Evolutionary conservation across 2,888 invertebrate genomes (phyloP).

Genomic region (Alloscopus bannaensis): DNA sequence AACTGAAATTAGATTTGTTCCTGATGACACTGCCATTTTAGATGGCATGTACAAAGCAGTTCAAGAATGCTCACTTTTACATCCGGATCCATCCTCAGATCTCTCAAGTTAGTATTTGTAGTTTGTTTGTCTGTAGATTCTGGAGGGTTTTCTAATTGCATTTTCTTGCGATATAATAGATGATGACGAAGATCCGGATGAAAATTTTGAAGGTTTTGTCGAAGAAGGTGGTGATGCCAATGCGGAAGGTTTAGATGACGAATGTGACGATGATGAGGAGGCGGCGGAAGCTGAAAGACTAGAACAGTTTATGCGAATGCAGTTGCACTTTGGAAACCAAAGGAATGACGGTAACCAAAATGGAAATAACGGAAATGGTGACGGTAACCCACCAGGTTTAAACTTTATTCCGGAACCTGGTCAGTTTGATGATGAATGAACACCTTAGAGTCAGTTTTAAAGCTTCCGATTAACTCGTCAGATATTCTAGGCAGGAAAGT

Average conservation of each 20-base stretch:
- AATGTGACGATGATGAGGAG: constrained; percentile 40
- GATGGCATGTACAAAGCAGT: constrained; percentile 85
- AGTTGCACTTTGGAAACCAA: constrained; percentile 56
- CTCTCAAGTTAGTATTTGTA: constrained; percentile 75
- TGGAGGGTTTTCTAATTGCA: neutral
- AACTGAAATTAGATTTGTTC: constrained; percentile 85
- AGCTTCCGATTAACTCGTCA: too few species aligned
- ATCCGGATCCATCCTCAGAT: constrained; percentile 85
- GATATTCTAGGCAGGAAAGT: too few species aligned
- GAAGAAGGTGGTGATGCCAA: constrained; percentile 20
- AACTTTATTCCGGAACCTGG: constrained; percentile 54
- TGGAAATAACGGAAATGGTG: constrained; percentile 35
- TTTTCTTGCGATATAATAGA: constrained; percentile 6
- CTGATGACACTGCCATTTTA: constrained; percentile 80
- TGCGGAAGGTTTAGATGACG: constrained; percentile 28
- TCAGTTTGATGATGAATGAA: constrained; percentile 58
- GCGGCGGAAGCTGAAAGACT: constrained; percentile 55
- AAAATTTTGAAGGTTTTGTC: constrained; percentile 51
- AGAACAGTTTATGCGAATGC: constrained; percentile 66
- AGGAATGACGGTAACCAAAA: constrained; percentile 27
- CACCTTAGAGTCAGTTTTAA: too few species aligned
- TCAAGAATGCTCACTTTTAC: constrained; percentile 85
- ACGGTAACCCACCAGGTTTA: constrained; percentile 36
- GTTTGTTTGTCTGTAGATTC: constrained; percentile 1
- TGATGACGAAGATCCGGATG: constrained; percentile 55